Conservation (phyloP, 2,797 vertebrate genomes). For the Trachurus trachurus region DNA sequence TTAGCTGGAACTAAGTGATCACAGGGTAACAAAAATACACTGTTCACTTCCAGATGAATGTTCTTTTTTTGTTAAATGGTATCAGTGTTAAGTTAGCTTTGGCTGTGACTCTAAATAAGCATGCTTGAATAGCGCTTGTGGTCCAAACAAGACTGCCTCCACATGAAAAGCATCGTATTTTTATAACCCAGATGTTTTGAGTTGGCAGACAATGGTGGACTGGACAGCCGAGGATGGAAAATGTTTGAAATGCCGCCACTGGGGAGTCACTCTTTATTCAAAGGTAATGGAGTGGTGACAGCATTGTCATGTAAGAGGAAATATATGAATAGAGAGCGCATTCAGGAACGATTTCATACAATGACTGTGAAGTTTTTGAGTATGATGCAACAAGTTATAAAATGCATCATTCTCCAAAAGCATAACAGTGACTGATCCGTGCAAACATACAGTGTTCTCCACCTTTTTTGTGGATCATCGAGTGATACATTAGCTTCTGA, state of each 20-base stretch:
- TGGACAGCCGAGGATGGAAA: constrained; percentile 54
- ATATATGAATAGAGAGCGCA: constrained; percentile 8
- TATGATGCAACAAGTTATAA: constrained; percentile 20
- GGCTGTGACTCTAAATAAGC: constrained; percentile 18
- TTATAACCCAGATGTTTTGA: constrained; percentile 69
- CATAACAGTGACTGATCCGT: background rate
- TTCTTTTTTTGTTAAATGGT: constrained; percentile 12
- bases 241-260: constrained; percentile 62
- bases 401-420: constrained; percentile 24
- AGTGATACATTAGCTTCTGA: background rate
- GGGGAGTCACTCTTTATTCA: constrained; percentile 48
- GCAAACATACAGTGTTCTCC: background rate
- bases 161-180: constrained; percentile 55
- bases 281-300: constrained; percentile 58
- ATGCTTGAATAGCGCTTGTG: constrained; percentile 13
- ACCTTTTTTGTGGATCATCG: background rate
- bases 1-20: background rate
- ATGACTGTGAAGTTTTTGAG: background rate
- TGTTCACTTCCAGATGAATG: background rate
- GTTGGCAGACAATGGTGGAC: constrained; percentile 63
- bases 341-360: constrained; percentile 11
- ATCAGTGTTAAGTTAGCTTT: constrained; percentile 2
- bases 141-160: constrained; percentile 28
- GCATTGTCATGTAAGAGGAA: constrained; percentile 18
- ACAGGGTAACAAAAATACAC: background rate